A percentile compares a stretch with the other conserved stretches of the same genome.
Conservation (phyloP, 1,140 invertebrate species). For the Dryas iulia region DNA sequence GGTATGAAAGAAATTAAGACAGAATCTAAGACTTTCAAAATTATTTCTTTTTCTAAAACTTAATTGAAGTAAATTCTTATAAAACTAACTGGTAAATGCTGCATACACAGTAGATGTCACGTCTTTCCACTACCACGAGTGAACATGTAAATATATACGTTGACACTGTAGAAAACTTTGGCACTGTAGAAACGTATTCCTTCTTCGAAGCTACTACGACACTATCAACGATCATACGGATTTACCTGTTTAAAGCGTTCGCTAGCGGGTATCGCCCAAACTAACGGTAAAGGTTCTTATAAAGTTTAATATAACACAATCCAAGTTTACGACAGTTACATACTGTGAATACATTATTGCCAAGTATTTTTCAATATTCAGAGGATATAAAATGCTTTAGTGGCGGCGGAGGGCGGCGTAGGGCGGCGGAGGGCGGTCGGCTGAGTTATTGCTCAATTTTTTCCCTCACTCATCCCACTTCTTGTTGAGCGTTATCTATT, state of each 20-base stretch:
- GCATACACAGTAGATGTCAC: too few species aligned
- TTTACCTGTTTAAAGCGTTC: background rate
- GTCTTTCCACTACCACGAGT: too few species aligned
- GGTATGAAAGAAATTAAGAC: too few species aligned
- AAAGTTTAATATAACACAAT: slow-evolving; percentile 12
- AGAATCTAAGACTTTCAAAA: too few species aligned
- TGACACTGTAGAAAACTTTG: background rate
- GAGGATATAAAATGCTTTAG: slow-evolving; percentile 18
- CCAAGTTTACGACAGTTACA: slow-evolving; percentile 5
- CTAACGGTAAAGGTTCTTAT: background rate
- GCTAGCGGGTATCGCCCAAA: background rate
- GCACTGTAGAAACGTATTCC: background rate
- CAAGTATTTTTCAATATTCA: slow-evolving; percentile 17
- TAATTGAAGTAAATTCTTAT: too few species aligned
- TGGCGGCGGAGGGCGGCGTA: background rate
- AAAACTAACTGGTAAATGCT: too few species aligned
- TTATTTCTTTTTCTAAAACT: too few species aligned
- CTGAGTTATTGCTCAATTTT: slow-evolving; percentile 18
- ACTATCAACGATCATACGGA: too few species aligned
- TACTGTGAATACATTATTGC: slow-evolving; percentile 7
- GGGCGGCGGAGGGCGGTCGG: background rate
- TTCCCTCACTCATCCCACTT: background rate
- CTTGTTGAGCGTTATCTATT: background rate
- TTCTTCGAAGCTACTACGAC: too few species aligned
- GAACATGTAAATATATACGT: too few species aligned